Percentiles rank a stretch among this genome's conserved stretches.
phyloP scores from a whole-genome alignment of 1,140 invertebrate species.

The Scylla paramamosain region DNA sequence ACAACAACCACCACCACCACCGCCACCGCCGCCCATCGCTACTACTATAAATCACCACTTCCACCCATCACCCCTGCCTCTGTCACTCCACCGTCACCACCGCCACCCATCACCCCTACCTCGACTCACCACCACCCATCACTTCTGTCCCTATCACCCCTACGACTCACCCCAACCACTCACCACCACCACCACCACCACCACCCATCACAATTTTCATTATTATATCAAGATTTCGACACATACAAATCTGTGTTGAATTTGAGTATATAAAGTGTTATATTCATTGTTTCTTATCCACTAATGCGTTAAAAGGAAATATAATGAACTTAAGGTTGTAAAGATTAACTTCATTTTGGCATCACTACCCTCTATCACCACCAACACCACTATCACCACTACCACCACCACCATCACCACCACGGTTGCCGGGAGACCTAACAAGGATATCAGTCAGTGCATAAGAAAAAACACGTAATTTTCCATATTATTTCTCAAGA shows the following conservation, averaged over 20 bases:
- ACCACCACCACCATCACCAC: slow-evolving; percentile 1
- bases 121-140: not conserved
- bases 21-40: too few relatives aligned
- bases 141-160: not conserved
- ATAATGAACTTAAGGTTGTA: too few relatives aligned
- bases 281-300: too few relatives aligned
- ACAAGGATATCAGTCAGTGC: not conserved
- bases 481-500: not conserved
- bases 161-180: not conserved
- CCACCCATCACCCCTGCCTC: not conserved
- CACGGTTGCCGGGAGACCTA: not conserved
- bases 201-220: not conserved
- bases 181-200: not conserved
- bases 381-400: not conserved
- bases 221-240: too few relatives aligned
- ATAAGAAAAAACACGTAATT: not conserved
- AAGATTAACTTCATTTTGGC: too few relatives aligned
- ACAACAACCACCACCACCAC: too few relatives aligned
- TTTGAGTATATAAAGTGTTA: too few relatives aligned
- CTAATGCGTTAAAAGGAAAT: too few relatives aligned
- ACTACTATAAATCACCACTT: too few relatives aligned
- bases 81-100: not conserved
- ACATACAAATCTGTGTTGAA: too few relatives aligned
- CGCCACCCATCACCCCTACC: not conserved
- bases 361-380: not conserved